These are phyloP conservation scores for Rhaphigaster nebulosa DNA, from an alignment of 2,888 invertebrate species.

Conservation along the genomic window DNA sequence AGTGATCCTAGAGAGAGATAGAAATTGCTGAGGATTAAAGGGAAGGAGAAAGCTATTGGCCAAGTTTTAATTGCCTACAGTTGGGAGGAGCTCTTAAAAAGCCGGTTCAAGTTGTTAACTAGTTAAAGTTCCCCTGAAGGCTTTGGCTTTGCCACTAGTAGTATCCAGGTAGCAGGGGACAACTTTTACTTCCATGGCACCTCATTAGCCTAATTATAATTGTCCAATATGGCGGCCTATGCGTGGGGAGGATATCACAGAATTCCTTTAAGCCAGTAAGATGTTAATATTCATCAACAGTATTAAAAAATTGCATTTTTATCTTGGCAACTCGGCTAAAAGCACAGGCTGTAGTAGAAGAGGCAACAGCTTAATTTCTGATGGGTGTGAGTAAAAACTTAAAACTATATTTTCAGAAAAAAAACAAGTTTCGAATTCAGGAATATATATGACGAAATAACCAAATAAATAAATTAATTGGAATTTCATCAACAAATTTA, in stretches of 20 bases:
- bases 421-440: too few relatives aligned
- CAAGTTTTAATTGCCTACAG: conserved; percentile 37
- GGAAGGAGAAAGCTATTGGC: neutral
- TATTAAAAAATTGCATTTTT: too few relatives aligned
- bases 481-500: too few relatives aligned
- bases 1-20: neutral
- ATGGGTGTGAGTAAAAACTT: too few relatives aligned
- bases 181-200: neutral
- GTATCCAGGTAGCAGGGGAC: neutral
- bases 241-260: neutral
- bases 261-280: too few relatives aligned
- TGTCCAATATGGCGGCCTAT: neutral
- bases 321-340: too few relatives aligned
- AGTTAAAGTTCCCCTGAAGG: neutral
- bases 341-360: too few relatives aligned
- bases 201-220: conserved; percentile 10
- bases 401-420: too few relatives aligned
- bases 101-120: conserved; percentile 7
- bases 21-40: neutral
- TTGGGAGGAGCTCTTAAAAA: conserved; percentile 14
- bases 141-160: neutral
- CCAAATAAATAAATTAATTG: too few relatives aligned
- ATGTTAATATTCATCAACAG: too few relatives aligned
- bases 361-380: too few relatives aligned
- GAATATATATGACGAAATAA: too few relatives aligned